Evolutionary conservation across 1,140 invertebrate genomes (phyloP), one percentile per base, ranked within the genome.

Genomic region (Hylyphantes graminicola): DNA sequence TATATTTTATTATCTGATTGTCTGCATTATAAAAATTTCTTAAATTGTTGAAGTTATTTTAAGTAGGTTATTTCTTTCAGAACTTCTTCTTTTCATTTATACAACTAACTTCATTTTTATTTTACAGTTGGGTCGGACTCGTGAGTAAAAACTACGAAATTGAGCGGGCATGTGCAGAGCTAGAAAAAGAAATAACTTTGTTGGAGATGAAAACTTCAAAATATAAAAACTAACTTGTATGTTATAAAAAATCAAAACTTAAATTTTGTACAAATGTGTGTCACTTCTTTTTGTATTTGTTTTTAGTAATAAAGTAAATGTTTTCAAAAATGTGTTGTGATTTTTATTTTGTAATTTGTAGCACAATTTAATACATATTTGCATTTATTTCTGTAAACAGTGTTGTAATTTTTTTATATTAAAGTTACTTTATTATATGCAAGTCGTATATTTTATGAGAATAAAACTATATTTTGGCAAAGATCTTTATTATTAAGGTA

Each of bases 91-190:
- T 19, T 65, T 65, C 35, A 65, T 19, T 65, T 65, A 19, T 4
- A 65, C 4, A 19, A 12, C 48, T 61, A 6, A n/a, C 11, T 68
- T 13, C 13, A 75, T 2, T 15, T 72, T 83, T 8, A 53, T 83
- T 13, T 72, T 87, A 0, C 55, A 85, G 84, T 65, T 99, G 97
- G 97, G 97, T 98, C 10, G 93, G 95, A 61, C 92, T 99, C 54
- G 97, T 99, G 0, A 96, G 95, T 19, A 97, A 98, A 89, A 99
- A 99, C 91, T 99, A 98, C 90, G 95, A 98, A 89, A 92, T 93
- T 86, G 92, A 93, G 87, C 87, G 91, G 87, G 92, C 91, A 0
- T 92, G 91, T 89, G 90, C 90, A 21, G 90, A 92, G 86, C 72
- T 93, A 50, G 92, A 92, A 87, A 90, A 90, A 87, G 90, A 92